These are phyloP conservation scores for Eretmochelys imbricata DNA, from an alignment of 2,113 vertebrate species.

Conservation along the genomic window DNA sequence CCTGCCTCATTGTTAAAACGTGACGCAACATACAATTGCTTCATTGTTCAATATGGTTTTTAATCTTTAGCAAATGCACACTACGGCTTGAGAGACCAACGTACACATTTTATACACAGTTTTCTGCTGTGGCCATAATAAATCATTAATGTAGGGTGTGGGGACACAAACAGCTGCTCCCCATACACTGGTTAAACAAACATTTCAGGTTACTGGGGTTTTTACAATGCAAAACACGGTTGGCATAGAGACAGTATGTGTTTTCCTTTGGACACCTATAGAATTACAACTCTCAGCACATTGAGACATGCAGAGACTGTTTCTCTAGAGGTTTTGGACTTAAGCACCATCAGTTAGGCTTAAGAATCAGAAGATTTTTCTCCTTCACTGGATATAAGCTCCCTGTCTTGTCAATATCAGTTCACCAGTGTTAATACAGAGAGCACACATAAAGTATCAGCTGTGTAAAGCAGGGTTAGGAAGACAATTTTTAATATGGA, in stretches of 20 bases:
- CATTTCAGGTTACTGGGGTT: neutral
- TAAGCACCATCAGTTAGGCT: neutral
- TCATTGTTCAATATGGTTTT: neutral
- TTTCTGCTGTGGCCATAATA: neutral
- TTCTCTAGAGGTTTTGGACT: neutral
- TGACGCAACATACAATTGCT: neutral
- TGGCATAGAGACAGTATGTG: neutral
- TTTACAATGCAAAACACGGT: neutral
- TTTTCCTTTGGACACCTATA: neutral
- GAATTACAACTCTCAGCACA: rapidly evolving
- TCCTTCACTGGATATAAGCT: neutral
- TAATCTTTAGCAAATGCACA: neutral
- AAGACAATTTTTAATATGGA: neutral
- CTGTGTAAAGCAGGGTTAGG: neutral
- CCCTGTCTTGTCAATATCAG: rapidly evolving
- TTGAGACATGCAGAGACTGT: neutral
- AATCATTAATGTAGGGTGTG: neutral
- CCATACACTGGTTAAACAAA: neutral
- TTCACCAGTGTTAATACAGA: neutral
- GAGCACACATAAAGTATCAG: neutral
- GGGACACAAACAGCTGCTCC: neutral
- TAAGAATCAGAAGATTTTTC: neutral
- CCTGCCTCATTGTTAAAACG: neutral
- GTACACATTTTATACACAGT: neutral
- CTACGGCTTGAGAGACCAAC: neutral